phyloP scores from a whole-genome alignment of 2,888 invertebrate genomes.

The Pachydiplax longipennis region DNA sequence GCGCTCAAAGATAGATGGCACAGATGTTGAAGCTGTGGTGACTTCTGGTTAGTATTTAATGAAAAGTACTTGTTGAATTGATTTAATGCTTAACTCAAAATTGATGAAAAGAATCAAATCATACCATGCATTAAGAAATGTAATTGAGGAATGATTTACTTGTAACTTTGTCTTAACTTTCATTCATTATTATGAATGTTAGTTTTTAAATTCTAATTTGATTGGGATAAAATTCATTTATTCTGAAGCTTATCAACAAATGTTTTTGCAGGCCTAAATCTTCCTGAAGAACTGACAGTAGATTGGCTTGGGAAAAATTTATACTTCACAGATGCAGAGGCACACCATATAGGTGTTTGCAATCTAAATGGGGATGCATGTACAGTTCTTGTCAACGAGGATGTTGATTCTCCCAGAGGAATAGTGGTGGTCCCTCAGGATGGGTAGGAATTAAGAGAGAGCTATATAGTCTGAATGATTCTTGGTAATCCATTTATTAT shows the following conservation, averaged over 20 bases:
- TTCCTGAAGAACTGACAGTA: constrained; percentile 77
- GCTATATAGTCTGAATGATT: not conserved
- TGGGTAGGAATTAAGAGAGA: constrained; percentile 63
- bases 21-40: constrained; percentile 65
- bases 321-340: constrained; percentile 79
- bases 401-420: constrained; percentile 72
- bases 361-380: constrained; percentile 72
- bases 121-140: not conserved
- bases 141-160: not conserved
- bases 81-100: too few relatives aligned
- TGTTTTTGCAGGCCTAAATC: constrained; percentile 68
- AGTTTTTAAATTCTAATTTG: too few relatives aligned
- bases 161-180: not conserved
- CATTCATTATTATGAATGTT: not conserved
- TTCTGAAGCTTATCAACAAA: not conserved
- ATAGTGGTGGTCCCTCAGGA: constrained; percentile 72
- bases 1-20: constrained; percentile 69
- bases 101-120: too few relatives aligned
- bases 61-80: not conserved
- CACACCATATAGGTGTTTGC: constrained; percentile 78
- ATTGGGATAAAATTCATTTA: too few relatives aligned
- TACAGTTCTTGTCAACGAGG: constrained; percentile 67
- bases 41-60: constrained; percentile 56
- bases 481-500: too few relatives aligned
- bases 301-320: constrained; percentile 83